A percentile compares a stretch with the other conserved stretches of the same genome.
Evolutionary conservation across 2,113 vertebrate species (phyloP).

Genomic region (Phylloscopus trochilus): DNA sequence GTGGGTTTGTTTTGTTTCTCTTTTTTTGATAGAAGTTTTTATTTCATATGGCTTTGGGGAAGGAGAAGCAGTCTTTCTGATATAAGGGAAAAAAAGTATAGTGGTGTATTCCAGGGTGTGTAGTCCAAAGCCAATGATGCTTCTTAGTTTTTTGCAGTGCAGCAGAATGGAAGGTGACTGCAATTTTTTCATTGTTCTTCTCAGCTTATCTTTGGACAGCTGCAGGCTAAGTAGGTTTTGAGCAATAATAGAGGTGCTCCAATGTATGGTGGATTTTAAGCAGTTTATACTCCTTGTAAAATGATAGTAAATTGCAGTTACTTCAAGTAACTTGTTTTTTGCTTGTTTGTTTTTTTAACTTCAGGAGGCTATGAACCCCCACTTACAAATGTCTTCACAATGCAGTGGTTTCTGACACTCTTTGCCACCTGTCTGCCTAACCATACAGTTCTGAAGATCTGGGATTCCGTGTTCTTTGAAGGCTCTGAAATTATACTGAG

Average conservation of each 20-base stretch:
- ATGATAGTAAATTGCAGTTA: neutral
- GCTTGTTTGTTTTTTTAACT: constrained; percentile 43
- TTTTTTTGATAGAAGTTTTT: neutral
- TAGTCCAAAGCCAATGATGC: neutral
- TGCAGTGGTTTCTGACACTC: constrained; percentile 99
- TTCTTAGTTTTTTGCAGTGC: neutral
- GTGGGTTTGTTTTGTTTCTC: neutral
- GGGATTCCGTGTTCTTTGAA: constrained; percentile 98
- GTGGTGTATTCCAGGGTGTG: neutral
- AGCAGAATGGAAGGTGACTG: neutral
- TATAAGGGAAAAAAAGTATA: neutral
- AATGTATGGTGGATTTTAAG: neutral
- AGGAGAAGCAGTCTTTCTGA: neutral
- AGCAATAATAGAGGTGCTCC: neutral
- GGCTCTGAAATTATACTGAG: constrained; percentile 95
- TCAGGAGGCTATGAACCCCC: constrained; percentile 96
- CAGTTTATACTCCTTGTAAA: neutral
- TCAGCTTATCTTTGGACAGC: neutral
- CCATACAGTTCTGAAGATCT: constrained; percentile 94
- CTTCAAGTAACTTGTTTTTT: neutral
- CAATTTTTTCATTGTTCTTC: neutral
- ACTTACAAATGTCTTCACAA: constrained; percentile 97
- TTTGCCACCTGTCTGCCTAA: constrained; percentile 98
- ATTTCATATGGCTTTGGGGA: neutral
- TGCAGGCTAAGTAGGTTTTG: neutral